Evolutionary conservation across 2,797 vertebrate genomes (phyloP).

Genomic region (Peromyscus nudipes): DNA sequence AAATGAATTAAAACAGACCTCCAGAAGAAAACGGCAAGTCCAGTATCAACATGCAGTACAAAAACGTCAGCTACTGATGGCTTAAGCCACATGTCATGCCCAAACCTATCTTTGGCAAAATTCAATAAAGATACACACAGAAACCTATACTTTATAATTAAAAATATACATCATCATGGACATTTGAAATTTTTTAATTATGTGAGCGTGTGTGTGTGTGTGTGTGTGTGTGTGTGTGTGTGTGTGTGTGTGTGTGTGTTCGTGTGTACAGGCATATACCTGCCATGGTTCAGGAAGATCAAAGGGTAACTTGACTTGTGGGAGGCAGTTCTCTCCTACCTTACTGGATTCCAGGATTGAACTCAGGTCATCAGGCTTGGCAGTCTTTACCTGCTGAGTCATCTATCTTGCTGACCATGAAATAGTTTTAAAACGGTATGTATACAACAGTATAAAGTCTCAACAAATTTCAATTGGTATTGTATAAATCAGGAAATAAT

Average conservation of each 20-base stretch:
- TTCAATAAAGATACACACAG: not conserved
- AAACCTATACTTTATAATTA: not conserved
- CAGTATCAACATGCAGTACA: conserved; percentile 21
- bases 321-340: not conserved
- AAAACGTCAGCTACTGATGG: not conserved
- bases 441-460: not conserved
- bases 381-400: not conserved
- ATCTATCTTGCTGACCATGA: not conserved
- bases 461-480: not conserved
- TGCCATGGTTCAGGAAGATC: not conserved
- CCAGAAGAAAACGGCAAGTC: not conserved
- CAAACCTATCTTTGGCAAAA: not conserved
- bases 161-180: not conserved
- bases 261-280: not conserved
- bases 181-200: not conserved
- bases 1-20: conserved; percentile 40
- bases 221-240: not conserved
- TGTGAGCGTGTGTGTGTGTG: not conserved
- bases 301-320: not conserved
- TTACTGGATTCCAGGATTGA: not conserved
- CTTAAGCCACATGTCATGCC: not conserved
- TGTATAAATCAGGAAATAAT: not conserved
- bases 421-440: not conserved
- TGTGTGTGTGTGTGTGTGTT: no score
- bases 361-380: not conserved